These are phyloP conservation scores for Hippolais icterina DNA, from an alignment of 2,113 vertebrate species.

Conservation along the genomic window DNA sequence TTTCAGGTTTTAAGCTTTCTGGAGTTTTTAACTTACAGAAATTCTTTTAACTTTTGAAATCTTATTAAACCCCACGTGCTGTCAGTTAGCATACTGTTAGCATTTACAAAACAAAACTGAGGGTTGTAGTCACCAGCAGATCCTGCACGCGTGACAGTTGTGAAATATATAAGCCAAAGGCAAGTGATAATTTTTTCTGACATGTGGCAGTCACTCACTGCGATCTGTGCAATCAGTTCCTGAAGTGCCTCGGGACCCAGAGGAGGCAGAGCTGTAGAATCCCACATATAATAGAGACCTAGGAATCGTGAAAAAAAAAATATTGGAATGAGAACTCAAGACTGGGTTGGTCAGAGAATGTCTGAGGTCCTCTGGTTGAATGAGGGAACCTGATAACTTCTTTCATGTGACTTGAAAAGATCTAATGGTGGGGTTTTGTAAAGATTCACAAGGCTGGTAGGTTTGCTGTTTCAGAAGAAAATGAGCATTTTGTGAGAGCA, in stretches of 20 bases:
- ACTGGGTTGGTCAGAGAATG: not conserved
- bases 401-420: not conserved
- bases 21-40: not conserved
- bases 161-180: not conserved
- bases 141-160: not conserved
- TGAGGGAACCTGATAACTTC: not conserved
- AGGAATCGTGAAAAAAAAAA: not conserved
- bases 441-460: not conserved
- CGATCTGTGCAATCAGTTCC: not conserved
- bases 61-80: not conserved
- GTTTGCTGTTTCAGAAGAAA: not conserved
- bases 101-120: not conserved
- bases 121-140: not conserved
- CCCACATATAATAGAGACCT: not conserved
- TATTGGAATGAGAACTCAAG: not conserved
- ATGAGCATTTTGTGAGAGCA: not conserved
- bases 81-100: not conserved
- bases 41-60: not conserved
- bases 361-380: not conserved
- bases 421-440: not conserved
- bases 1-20: not conserved
- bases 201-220: not conserved
- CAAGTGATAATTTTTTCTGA: conserved; percentile 19
- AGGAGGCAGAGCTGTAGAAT: not conserved
- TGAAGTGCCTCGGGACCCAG: not conserved